Percentiles rank a stretch among this genome's conserved stretches.
Conservation (phyloP, 1,140 invertebrate species). For the Zaprionus camerounensis region DNA sequence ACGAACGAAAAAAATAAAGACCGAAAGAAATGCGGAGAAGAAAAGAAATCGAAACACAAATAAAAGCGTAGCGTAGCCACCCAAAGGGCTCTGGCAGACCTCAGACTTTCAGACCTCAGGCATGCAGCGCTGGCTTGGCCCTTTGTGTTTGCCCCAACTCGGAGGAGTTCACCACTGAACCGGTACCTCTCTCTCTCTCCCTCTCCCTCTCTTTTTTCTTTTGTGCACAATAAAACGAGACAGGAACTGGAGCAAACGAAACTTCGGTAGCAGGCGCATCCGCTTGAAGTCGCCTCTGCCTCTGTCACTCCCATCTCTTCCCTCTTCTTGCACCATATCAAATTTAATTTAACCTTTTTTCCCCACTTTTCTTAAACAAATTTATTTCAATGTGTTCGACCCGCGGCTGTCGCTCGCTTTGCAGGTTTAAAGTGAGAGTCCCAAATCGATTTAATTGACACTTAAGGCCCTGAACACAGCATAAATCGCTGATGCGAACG, state of each 20-base stretch:
- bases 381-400: slow-evolving; percentile 51
- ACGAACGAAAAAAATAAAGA: slow-evolving; percentile 19
- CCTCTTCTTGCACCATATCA: slow-evolving; percentile 19
- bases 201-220: background rate
- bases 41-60: slow-evolving; percentile 66
- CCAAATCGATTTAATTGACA: slow-evolving; percentile 60
- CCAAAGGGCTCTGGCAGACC: slow-evolving; percentile 36
- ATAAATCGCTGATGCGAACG: slow-evolving; percentile 55
- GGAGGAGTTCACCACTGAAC: slow-evolving; percentile 8
- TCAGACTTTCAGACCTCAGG: slow-evolving; percentile 38
- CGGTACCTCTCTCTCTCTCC: background rate
- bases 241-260: slow-evolving; percentile 38
- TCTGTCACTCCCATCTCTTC: background rate
- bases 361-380: slow-evolving; percentile 60
- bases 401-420: background rate
- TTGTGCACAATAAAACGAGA: slow-evolving; percentile 7
- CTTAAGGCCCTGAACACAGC: slow-evolving; percentile 52
- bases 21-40: slow-evolving; percentile 28
- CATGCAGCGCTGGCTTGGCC: slow-evolving; percentile 32
- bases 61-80: slow-evolving; percentile 60
- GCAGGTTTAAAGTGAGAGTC: slow-evolving; percentile 21
- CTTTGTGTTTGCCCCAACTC: slow-evolving; percentile 34
- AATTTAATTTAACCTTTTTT: slow-evolving; percentile 69
- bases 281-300: slow-evolving; percentile 23
- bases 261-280: slow-evolving; percentile 42